Conservation (phyloP, 2,113 vertebrate species). For the Eulemur rufifrons region DNA sequence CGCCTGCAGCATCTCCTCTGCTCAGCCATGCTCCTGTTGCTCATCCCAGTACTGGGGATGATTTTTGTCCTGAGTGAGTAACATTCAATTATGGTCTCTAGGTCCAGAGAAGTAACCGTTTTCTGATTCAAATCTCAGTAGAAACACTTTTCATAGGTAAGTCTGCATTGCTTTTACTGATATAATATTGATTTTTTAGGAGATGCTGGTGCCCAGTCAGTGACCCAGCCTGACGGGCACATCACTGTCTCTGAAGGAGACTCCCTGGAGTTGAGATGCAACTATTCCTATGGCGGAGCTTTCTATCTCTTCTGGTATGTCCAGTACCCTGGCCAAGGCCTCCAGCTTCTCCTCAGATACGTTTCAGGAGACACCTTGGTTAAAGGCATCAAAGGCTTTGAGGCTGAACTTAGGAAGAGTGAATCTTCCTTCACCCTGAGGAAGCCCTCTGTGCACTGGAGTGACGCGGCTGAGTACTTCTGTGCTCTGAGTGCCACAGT, state of each 20-base stretch:
- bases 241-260: background rate
- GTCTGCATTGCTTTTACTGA: background rate
- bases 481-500: background rate
- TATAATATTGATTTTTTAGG: background rate
- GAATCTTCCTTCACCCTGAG: constrained; percentile 44
- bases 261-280: constrained; percentile 9
- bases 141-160: background rate
- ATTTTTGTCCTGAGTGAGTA: background rate
- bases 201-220: background rate
- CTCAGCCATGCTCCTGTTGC: background rate
- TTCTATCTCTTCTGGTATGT: constrained; percentile 1
- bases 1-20: background rate
- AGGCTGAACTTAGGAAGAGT: background rate
- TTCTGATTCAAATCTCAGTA: background rate
- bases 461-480: background rate
- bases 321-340: background rate
- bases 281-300: background rate
- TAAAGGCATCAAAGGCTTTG: constrained; percentile 6
- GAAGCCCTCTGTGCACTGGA: background rate
- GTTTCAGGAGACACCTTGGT: background rate
- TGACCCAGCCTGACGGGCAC: background rate
- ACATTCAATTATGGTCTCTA: background rate
- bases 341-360: constrained; percentile 18
- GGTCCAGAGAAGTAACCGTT: background rate
- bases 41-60: background rate